Percentiles rank a stretch among this genome's conserved stretches.
phyloP scores from a whole-genome alignment of 2,888 invertebrate species.

The Luperina testacea region DNA sequence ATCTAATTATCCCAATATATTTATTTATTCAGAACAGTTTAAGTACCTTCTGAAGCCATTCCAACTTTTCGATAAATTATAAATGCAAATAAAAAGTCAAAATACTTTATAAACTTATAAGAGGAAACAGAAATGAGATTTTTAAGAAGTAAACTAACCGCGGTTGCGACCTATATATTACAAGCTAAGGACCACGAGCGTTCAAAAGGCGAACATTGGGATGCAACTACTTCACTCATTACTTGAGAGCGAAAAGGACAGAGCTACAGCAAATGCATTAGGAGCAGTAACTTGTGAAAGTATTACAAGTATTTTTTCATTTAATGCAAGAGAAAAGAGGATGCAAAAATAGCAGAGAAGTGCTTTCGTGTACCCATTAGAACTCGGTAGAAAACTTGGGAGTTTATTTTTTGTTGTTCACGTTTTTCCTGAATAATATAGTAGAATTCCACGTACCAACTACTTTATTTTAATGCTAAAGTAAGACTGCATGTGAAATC shows the following conservation, averaged over 20 bases:
- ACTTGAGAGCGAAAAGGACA: conserved; percentile 67
- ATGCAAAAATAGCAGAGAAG: conserved; percentile 43
- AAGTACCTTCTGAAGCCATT: conserved; percentile 23
- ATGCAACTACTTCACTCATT: conserved; percentile 66
- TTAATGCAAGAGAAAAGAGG: conserved; percentile 60
- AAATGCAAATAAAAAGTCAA: conserved; percentile 66
- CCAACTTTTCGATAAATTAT: conserved; percentile 56
- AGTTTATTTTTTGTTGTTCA: conserved; percentile 8
- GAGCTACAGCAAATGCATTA: conserved; percentile 73
- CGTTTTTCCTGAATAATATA: not conserved
- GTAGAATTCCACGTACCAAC: not conserved
- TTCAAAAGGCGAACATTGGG: conserved; percentile 61
- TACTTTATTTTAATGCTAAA: not conserved
- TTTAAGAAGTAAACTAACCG: conserved; percentile 61
- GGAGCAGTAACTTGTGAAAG: conserved; percentile 74
- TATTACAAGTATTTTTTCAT: conserved; percentile 68
- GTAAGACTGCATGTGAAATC: not conserved
- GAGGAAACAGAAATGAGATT: conserved; percentile 50
- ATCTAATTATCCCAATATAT: conserved; percentile 29
- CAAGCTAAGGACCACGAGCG: conserved; percentile 63
- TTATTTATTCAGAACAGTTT: conserved; percentile 33
- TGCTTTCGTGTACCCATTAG: conserved; percentile 52
- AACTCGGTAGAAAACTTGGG: conserved; percentile 20
- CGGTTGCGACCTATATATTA: conserved; percentile 71
- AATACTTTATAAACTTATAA: conserved; percentile 50